Percentiles rank a stretch among this genome's conserved stretches.
These are phyloP conservation scores for Lepus oiostolus DNA, from an alignment of 2,797 vertebrate genomes.

Conservation along the genomic window DNA sequence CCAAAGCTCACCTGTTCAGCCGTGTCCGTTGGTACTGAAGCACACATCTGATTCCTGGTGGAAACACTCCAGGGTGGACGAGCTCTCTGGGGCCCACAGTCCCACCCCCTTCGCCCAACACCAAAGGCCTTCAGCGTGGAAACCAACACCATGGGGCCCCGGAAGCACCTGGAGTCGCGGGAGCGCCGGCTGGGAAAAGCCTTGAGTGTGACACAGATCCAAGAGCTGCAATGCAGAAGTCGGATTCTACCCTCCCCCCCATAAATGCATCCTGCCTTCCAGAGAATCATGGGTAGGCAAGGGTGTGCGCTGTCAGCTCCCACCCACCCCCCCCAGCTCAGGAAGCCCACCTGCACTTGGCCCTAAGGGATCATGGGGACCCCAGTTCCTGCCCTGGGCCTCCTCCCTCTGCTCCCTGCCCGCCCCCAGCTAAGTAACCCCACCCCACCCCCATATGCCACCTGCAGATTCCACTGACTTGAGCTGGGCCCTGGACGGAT, in stretches of 20 bases:
- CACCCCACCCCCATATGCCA: neutral
- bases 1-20: too few relatives aligned
- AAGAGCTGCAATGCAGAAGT: neutral
- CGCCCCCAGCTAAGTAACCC: neutral
- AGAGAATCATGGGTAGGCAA: neutral
- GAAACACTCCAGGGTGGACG: too few relatives aligned
- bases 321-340: neutral
- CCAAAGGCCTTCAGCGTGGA: too few relatives aligned
- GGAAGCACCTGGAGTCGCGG: too few relatives aligned
- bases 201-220: slow-evolving; percentile 7
- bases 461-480: neutral
- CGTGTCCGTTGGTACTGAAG: too few relatives aligned
- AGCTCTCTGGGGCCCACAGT: too few relatives aligned
- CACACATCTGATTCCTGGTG: too few relatives aligned
- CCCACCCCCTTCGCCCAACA: too few relatives aligned
- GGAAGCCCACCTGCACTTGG: neutral
- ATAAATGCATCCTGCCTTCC: neutral
- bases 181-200: neutral
- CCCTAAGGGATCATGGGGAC: neutral
- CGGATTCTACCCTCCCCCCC: neutral
- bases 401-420: neutral
- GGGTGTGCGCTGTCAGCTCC: neutral
- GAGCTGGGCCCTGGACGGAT: neutral
- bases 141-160: too few relatives aligned
- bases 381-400: neutral